A percentile compares a stretch with the other conserved stretches of the same genome.
Evolutionary conservation across 1,140 invertebrate genomes (phyloP).

Genomic region (Bombus terrestris): DNA sequence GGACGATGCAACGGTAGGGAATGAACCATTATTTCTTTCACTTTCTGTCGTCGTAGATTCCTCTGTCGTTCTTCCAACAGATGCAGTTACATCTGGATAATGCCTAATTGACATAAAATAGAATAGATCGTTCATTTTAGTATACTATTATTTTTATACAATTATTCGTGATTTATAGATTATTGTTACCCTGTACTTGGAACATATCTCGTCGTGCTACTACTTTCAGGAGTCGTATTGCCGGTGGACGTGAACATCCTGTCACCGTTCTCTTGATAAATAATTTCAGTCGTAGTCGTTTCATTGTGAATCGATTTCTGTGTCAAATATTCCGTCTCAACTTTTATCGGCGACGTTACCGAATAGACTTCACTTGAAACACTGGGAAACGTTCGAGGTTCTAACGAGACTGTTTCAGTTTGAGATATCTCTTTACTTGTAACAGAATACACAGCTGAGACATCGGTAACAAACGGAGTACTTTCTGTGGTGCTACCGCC

Average conservation of each 20-base stretch:
- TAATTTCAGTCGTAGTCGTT: slow-evolving; percentile 5
- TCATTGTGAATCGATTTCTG: slow-evolving; percentile 39
- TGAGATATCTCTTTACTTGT: slow-evolving; percentile 24
- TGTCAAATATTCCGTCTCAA: slow-evolving; percentile 17
- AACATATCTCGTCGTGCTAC: neutral
- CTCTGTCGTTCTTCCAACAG: neutral
- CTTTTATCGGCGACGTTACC: neutral
- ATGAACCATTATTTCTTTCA: slow-evolving; percentile 4
- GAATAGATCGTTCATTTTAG: neutral
- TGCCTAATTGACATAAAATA: neutral
- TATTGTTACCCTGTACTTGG: slow-evolving; percentile 26
- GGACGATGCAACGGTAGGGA: neutral
- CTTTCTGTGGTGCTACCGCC: slow-evolving; percentile 3
- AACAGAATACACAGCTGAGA: slow-evolving; percentile 6
- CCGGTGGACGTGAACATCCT: neutral
- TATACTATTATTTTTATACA: neutral
- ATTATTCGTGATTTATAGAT: neutral
- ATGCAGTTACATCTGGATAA: neutral
- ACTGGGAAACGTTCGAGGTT: slow-evolving; percentile 14
- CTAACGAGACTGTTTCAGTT: slow-evolving; percentile 21
- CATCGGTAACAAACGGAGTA: slow-evolving; percentile 22
- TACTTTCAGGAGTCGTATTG: slow-evolving; percentile 1
- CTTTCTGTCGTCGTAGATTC: neutral
- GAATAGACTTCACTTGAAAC: slow-evolving; percentile 2
- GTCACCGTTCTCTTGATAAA: neutral